Percentiles rank a stretch among this genome's conserved stretches.
phyloP scores from a whole-genome alignment of 2,113 vertebrate genomes.

The Ceyx melanurus region DNA sequence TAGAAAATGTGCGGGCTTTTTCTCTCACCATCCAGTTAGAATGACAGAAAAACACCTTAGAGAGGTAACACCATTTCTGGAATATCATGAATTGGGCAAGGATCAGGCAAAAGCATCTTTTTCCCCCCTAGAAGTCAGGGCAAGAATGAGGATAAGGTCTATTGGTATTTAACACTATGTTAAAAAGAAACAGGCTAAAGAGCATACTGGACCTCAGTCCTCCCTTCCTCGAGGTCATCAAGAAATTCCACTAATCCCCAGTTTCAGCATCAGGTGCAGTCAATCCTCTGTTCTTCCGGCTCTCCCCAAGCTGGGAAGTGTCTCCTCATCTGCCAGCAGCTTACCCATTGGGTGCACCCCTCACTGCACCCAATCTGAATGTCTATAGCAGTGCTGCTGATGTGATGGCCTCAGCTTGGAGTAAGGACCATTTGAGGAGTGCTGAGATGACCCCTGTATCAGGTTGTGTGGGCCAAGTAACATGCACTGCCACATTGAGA shows the following conservation, averaged over 20 bases:
- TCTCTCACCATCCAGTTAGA: background rate
- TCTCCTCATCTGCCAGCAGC: background rate
- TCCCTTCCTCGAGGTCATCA: background rate
- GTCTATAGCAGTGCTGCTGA: background rate
- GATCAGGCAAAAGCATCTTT: background rate
- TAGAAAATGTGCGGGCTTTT: background rate
- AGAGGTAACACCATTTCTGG: background rate
- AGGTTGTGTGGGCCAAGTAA: rapidly evolving
- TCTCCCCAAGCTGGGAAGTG: rapidly evolving
- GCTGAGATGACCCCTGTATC: background rate
- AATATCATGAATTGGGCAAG: background rate
- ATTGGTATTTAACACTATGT: background rate
- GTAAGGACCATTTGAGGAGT: background rate
- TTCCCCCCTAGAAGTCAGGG: background rate
- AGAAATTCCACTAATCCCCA: background rate
- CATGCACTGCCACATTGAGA: background rate
- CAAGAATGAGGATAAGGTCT: background rate
- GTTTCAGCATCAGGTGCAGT: background rate
- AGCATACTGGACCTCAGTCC: background rate
- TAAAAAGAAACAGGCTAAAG: background rate
- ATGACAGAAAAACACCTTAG: background rate
- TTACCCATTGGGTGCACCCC: rapidly evolving
- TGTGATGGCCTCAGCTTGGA: background rate
- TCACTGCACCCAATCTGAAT: background rate
- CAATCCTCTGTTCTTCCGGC: background rate